A percentile compares a stretch with the other conserved stretches of the same genome.
Evolutionary conservation across 2,888 invertebrate species (phyloP).

Genomic region (Lordiphosa andalusiaca): DNA sequence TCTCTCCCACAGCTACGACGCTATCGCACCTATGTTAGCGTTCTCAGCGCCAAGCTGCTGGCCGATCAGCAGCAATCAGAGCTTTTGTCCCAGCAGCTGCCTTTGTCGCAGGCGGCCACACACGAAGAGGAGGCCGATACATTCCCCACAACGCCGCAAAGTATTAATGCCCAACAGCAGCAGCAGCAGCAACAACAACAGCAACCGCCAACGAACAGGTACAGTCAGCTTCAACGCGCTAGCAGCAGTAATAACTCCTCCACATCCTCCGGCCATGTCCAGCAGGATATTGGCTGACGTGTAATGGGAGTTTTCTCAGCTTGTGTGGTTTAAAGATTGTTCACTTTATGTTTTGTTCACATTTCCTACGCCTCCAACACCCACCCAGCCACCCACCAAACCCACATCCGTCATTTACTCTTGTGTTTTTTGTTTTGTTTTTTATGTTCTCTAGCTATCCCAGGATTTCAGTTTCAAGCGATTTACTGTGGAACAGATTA

Average conservation of each 20-base stretch:
- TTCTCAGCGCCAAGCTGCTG: conserved; percentile 85
- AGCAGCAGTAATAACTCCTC: conserved; percentile 63
- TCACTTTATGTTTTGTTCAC: conserved; percentile 17
- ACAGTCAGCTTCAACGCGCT: conserved; percentile 64
- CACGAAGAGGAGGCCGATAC: conserved; percentile 75
- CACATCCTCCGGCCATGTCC: conserved; percentile 59
- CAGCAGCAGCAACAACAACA: conserved; percentile 42
- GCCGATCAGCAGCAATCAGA: conserved; percentile 79
- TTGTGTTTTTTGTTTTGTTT: conserved; percentile 10
- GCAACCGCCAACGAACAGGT: conserved; percentile 63
- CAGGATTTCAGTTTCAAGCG: conserved; percentile 21
- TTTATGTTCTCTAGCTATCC: conserved; percentile 23
- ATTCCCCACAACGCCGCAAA: conserved; percentile 75
- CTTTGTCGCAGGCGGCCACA: conserved; percentile 41
- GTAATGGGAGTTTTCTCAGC: conserved; percentile 91
- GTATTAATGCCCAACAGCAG: conserved; percentile 68
- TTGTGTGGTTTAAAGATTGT: conserved; percentile 85
- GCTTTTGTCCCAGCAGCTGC: conserved; percentile 48
- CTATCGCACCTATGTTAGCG: conserved; percentile 90
- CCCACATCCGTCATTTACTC: conserved; percentile 7
- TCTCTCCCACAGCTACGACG: conserved; percentile 85
- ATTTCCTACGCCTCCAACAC: neutral
- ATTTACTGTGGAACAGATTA: conserved; percentile 13
- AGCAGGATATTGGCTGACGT: conserved; percentile 88
- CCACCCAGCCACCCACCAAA: neutral